Evolutionary conservation across 2,888 invertebrate genomes (phyloP), one percentile per base, ranked within the genome.

Genomic region (Melieria picta): DNA sequence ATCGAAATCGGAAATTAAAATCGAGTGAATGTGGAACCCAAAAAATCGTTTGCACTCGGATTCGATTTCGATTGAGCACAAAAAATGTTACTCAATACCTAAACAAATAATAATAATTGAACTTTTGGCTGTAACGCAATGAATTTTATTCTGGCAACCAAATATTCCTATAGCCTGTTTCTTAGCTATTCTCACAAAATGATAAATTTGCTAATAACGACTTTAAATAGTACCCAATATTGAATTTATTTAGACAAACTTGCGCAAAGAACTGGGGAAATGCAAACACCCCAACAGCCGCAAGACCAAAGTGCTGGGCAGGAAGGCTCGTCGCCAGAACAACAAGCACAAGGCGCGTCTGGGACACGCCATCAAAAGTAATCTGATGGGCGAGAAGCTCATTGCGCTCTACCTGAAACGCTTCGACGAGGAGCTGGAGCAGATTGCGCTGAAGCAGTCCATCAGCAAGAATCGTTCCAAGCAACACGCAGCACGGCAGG

Each of bases 201-300:
- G 75, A 76, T 76, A 75, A 73, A 65, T 68, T 4, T 30, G 30
- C 30, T 30, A 30, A 3, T 30, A 30, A 30, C 30, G 2, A 30
- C 30, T 30, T 30, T 30, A 30, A 30, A 0, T 30, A 30, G 30
- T 30, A 1, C 30, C 1, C 30, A 48, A 10, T 42, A 46, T 69
- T 9, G 10, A 48, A 71, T 10, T 56, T 11, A 42, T 43, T 65
- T 10, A 89, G 88, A 86, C 87, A 0, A 89, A 88, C 78, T 75
- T 89, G 13, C 84, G 84, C 30, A 89, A 88, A 77, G 88, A 89
- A 73, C 76, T 90, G n/a, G 84, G 85, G 46, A 90, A 91, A 84
- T 88, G 91, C 68, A 92, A 92, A 81, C 96, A 96, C 87, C 96
- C 96, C 1, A 94, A 95, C 84, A 95, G 95, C 80, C 90, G 96